Percentiles rank a stretch among this genome's conserved stretches.
phyloP scores from a whole-genome alignment of 2,797 vertebrate species.

The Apogon talboti region DNA sequence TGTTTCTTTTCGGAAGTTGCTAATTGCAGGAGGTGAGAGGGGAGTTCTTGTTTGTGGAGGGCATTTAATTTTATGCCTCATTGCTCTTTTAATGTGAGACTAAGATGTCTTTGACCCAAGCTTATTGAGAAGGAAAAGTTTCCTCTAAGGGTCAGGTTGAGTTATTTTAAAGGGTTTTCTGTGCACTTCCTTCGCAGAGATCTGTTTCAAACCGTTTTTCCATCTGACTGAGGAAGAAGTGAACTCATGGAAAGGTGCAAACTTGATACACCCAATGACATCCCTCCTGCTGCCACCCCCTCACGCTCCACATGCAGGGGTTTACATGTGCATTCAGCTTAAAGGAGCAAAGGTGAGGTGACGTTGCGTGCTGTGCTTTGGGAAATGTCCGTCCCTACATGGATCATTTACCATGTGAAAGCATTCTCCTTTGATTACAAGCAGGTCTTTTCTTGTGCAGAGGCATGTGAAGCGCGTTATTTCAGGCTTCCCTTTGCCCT shows the following conservation, averaged over 20 bases:
- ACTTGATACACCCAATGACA: background rate
- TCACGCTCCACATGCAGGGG: background rate
- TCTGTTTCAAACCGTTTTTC: background rate
- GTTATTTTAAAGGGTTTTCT: background rate
- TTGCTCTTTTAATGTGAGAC: constrained; percentile 37
- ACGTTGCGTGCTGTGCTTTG: background rate
- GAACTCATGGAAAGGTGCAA: background rate
- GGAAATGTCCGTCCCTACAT: constrained; percentile 5
- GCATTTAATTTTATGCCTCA: constrained; percentile 56
- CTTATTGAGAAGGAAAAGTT: constrained; percentile 17
- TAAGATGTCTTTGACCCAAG: constrained; percentile 23
- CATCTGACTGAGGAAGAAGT: background rate
- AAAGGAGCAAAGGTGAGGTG: constrained; percentile 1
- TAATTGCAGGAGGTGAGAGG: constrained; percentile 56
- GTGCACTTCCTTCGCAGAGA: background rate
- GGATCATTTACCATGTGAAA: background rate
- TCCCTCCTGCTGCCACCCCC: background rate
- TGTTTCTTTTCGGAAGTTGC: constrained; percentile 36
- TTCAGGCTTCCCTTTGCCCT: constrained; percentile 7
- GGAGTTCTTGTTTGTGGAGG: constrained; percentile 39
- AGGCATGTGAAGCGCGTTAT: background rate
- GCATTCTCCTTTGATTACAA: constrained; percentile 1
- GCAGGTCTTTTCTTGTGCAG: constrained; percentile 13
- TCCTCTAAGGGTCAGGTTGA: background rate
- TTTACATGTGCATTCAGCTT: constrained; percentile 2